Base-by-base conservation (phyloP, 2,888 invertebrate species). In the Sussaba pulchella region DNA sequence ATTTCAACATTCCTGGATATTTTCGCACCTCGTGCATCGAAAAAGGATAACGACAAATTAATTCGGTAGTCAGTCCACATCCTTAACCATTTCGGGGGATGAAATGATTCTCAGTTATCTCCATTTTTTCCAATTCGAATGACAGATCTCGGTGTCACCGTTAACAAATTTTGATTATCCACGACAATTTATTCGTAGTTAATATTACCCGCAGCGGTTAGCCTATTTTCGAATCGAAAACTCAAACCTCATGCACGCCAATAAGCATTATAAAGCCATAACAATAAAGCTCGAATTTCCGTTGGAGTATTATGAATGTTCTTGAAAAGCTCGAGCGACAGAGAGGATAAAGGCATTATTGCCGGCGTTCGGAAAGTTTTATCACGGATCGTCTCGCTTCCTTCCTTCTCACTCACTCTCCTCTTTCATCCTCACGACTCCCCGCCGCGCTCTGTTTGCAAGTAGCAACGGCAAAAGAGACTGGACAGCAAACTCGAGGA, bases 401-500 rank as follows among this genome's bases (percentile, higher is more conserved):
- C 57, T 73, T 73, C 43, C 26, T 52, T 24, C 66, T 47, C 45
- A 14, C 26, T 9, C 14, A 17, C 26, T 50, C 67, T 31, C 31
- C 17, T 17, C 57, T n/a, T 26, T 17, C 45, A 9, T 8, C 14
- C 31, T 50, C 41, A n/a, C 31, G n/a, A 19, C 21, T 26, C 17
- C 36, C 54, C 17, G 26, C 3, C 24, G 10, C 31, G 41, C 50
- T 75, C 45, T 57, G 47, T 14, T 61, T 64, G 73, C 69, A 64
- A 70, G 69, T 69, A 73, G 54, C 43, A 63, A 21, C 14, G 41
- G 47, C 31, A 71, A 71, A 75, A 73, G 80, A 69, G 77, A 81
- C 64, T 73, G 81, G 81, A 70, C 81, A 77, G 73, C 69, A 81
- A 77, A 81, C 81, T 77, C 69, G 81, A 69, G 73, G 70, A 81